Conservation (phyloP, 2,888 invertebrate genomes). For the Dysmachus trigonus region DNA sequence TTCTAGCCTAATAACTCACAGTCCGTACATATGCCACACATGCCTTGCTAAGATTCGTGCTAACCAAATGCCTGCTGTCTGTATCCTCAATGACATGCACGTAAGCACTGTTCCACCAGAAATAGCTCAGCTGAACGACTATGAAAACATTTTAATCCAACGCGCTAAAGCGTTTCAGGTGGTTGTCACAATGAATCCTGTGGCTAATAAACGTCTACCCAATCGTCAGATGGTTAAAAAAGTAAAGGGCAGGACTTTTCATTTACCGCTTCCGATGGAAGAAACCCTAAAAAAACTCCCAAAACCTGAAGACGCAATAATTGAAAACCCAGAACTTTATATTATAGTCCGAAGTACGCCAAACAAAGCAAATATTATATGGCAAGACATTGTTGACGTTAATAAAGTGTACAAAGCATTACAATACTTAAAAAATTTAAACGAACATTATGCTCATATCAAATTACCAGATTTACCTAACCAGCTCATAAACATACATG, state of each 20-base stretch:
- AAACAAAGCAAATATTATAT: slow-evolving; percentile 52
- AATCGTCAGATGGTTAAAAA: slow-evolving; percentile 50
- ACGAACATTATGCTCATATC: slow-evolving; percentile 54
- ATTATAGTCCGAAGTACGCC: slow-evolving; percentile 56
- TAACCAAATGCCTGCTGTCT: slow-evolving; percentile 52
- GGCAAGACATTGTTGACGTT: slow-evolving; percentile 56
- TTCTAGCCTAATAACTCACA: background rate
- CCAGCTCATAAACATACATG: slow-evolving; percentile 28
- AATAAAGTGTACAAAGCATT: slow-evolving; percentile 55
- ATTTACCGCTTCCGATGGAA: slow-evolving; percentile 57
- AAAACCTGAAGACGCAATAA: slow-evolving; percentile 53
- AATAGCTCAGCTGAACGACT: slow-evolving; percentile 51
- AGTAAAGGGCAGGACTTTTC: slow-evolving; percentile 51
- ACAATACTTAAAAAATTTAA: slow-evolving; percentile 55
- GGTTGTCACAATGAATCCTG: slow-evolving; percentile 54
- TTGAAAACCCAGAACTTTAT: slow-evolving; percentile 54
- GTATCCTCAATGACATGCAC: slow-evolving; percentile 53
- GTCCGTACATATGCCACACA: slow-evolving; percentile 38
- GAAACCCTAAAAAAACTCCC: slow-evolving; percentile 57
- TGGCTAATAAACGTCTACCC: slow-evolving; percentile 55
- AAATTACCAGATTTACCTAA: slow-evolving; percentile 49
- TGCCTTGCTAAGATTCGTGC: slow-evolving; percentile 49
- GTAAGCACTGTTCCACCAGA: slow-evolving; percentile 47
- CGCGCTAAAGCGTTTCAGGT: slow-evolving; percentile 58
- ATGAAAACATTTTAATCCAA: slow-evolving; percentile 51